Conservation (phyloP, 2,888 invertebrate genomes). For the Tribolium freemani region DNA sequence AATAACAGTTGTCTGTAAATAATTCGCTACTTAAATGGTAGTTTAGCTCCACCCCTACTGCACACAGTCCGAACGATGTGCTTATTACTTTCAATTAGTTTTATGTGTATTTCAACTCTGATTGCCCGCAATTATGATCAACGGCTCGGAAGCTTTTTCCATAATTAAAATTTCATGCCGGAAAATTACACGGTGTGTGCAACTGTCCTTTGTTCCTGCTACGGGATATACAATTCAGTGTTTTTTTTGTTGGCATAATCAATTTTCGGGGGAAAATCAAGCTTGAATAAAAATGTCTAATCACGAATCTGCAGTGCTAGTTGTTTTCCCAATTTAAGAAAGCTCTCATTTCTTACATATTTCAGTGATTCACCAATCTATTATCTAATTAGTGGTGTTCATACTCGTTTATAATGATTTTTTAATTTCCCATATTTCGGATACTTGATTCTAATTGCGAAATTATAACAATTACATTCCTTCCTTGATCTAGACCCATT, state of each 20-base stretch:
- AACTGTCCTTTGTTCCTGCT: not conserved
- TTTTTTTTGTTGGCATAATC: no score
- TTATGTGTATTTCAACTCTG: conserved; percentile 63
- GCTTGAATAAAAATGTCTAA: no score
- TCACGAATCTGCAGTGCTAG: no score
- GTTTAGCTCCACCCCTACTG: conserved; percentile 42
- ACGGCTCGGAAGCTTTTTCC: conserved; percentile 62
- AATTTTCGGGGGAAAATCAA: no score
- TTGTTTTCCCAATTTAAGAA: no score
- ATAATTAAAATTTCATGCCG: conserved; percentile 61
- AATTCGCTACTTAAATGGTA: conserved; percentile 48
- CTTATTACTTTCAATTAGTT: conserved; percentile 66
- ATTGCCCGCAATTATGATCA: conserved; percentile 65
- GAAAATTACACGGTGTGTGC: not conserved
- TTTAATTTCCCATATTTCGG: not conserved
- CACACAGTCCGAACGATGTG: conserved; percentile 47
- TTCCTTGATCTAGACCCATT: not conserved
- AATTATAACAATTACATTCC: not conserved
- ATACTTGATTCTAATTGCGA: not conserved
- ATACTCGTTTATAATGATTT: not conserved
- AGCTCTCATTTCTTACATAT: not conserved
- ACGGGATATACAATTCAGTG: not conserved
- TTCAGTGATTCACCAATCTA: not conserved
- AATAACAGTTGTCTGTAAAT: conserved; percentile 33
- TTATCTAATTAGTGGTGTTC: not conserved